These are phyloP conservation scores for Entomyzon cyanotis DNA, from an alignment of 2,113 vertebrate species.

Conservation along the genomic window DNA sequence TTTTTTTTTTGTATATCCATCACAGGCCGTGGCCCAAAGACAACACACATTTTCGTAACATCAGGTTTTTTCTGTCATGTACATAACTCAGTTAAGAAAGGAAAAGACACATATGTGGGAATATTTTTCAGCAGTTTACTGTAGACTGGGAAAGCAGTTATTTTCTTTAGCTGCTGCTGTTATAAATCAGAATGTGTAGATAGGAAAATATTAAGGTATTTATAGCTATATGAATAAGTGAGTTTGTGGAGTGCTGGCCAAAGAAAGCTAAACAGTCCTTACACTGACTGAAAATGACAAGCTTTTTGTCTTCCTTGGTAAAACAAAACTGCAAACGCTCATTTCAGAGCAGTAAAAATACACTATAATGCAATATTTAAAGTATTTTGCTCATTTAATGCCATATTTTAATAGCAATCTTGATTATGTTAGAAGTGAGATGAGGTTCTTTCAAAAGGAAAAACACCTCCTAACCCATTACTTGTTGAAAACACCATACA, in stretches of 20 bases:
- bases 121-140: not conserved
- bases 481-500: not conserved
- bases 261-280: slow-evolving; percentile 1
- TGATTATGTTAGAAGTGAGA: not conserved
- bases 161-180: slow-evolving; percentile 36
- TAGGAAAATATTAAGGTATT: slow-evolving; percentile 39
- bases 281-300: not conserved
- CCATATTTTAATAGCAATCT: not conserved
- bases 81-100: not conserved
- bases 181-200: slow-evolving; percentile 11
- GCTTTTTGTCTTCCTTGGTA: not conserved
- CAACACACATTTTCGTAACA: not conserved
- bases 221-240: not conserved
- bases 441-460: not conserved
- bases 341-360: not conserved
- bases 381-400: not conserved
- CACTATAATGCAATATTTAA: not conserved
- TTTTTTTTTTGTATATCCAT: not conserved
- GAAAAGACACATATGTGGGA: not conserved
- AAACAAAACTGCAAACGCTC: not conserved
- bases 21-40: not conserved
- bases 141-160: not conserved
- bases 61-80: not conserved
- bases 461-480: not conserved
- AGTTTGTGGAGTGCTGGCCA: not conserved